Evolutionary conservation across 2,113 vertebrate species (phyloP).

Genomic region (Rhegmatorhina hoffmannsi): DNA sequence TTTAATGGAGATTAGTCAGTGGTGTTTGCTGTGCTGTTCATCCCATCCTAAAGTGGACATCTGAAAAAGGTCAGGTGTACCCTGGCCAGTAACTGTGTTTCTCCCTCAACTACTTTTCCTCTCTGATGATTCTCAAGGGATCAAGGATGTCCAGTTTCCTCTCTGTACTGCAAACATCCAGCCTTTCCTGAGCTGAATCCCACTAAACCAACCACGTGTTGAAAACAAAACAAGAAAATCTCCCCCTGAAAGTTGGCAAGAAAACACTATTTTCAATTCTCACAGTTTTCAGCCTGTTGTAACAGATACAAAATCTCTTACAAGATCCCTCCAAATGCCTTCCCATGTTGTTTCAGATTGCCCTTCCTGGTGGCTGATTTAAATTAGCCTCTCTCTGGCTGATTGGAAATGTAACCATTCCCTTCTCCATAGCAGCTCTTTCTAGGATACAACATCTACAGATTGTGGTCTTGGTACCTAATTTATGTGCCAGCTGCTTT

Average conservation of each 20-base stretch:
- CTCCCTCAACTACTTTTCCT: not conserved
- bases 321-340: not conserved
- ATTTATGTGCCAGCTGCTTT: not conserved
- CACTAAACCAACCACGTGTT: not conserved
- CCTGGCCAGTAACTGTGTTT: not conserved
- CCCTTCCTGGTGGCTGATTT: not conserved
- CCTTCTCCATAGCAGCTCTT: not conserved
- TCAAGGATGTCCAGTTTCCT: not conserved
- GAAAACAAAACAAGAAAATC: not conserved
- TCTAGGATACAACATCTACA: not conserved
- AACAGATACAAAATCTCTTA: not conserved
- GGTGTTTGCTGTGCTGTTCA: not conserved
- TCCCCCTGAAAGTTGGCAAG: fast-evolving
- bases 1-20: not conserved
- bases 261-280: not conserved
- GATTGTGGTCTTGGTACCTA: not conserved
- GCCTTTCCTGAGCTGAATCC: not conserved
- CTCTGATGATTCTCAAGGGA: not conserved
- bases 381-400: not conserved
- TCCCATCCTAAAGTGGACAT: not conserved
- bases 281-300: not conserved
- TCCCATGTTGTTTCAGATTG: not conserved
- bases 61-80: not conserved
- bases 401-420: not conserved
- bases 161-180: not conserved